Conservation (phyloP, 2,888 invertebrate genomes). For the Polietes domitor region DNA sequence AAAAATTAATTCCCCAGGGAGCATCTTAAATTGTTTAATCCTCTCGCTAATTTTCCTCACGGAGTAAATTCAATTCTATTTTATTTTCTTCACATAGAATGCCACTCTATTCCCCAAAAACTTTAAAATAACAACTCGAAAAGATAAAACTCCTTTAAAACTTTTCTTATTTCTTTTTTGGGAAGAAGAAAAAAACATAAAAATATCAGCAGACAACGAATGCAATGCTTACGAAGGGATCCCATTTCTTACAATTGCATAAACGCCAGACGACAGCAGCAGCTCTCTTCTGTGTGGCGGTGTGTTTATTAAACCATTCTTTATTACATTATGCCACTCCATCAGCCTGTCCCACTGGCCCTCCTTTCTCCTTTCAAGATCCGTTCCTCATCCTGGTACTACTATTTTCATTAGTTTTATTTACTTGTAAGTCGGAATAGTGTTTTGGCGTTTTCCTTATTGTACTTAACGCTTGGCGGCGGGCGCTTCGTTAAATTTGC, state of each 20-base stretch:
- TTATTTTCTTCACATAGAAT: background rate
- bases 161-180: background rate
- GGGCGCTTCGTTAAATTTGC: too few species aligned
- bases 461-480: background rate
- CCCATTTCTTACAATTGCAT: constrained; percentile 4
- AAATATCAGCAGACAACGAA: background rate
- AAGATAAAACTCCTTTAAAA: background rate
- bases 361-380: background rate
- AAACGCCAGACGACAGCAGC: constrained; percentile 28
- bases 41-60: too few species aligned
- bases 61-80: too few species aligned
- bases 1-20: too few species aligned
- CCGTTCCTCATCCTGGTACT: background rate
- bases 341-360: background rate
- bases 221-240: background rate
- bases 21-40: too few species aligned
- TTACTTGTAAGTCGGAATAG: background rate
- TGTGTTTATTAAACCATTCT: background rate
- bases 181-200: background rate
- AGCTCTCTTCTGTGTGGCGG: background rate
- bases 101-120: background rate
- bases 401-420: background rate
- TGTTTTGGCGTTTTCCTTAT: background rate
- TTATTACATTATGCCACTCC: background rate
- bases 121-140: background rate